A percentile compares a stretch with the other conserved stretches of the same genome.
phyloP scores from a whole-genome alignment of 2,113 vertebrate genomes.

The Corythaeola cristata region DNA sequence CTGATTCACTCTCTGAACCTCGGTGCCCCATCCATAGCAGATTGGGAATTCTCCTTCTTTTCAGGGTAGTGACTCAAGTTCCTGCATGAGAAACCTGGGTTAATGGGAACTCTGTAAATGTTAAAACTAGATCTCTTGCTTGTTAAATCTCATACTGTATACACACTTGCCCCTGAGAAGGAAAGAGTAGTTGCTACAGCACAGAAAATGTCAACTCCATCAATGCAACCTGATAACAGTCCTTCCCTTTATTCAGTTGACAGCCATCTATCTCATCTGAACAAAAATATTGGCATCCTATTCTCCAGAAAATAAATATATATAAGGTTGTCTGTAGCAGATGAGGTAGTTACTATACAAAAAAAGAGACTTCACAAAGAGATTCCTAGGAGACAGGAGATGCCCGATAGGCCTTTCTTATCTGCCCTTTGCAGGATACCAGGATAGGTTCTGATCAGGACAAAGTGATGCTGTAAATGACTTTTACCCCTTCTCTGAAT shows the following conservation, averaged over 20 bases:
- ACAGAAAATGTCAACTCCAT: neutral
- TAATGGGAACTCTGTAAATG: neutral
- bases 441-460: neutral
- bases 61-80: neutral
- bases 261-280: neutral
- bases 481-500: neutral
- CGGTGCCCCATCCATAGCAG: neutral
- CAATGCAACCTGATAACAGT: neutral
- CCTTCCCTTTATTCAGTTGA: neutral
- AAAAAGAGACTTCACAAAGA: neutral
- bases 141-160: neutral
- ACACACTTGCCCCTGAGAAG: neutral
- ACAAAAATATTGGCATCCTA: neutral
- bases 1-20: neutral
- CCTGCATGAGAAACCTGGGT: neutral
- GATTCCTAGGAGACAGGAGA: neutral
- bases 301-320: neutral
- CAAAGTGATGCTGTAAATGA: neutral
- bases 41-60: neutral
- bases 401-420: neutral
- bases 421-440: neutral
- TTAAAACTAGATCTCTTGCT: neutral
- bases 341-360: neutral
- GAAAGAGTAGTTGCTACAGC: neutral
- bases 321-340: neutral